Percentiles rank a stretch among this genome's conserved stretches.
Conservation (phyloP, 1,140 invertebrate genomes). For the Gryllus bimaculatus region DNA sequence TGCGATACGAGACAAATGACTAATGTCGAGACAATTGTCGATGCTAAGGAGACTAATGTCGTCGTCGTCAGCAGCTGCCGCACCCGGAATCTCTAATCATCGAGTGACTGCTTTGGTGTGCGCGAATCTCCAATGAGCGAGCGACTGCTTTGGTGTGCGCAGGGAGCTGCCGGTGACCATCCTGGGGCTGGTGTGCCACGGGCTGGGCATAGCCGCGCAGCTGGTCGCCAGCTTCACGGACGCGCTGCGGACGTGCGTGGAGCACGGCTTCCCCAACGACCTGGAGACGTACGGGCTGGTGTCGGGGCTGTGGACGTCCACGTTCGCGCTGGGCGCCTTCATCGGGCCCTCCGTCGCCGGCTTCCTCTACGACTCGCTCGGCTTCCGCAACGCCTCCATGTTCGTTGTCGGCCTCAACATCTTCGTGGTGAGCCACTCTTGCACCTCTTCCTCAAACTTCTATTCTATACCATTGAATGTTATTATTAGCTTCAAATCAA, state of each 20-base stretch:
- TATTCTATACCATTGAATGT: too few relatives aligned
- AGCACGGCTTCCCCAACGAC: slow-evolving; percentile 64
- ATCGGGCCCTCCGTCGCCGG: slow-evolving; percentile 70
- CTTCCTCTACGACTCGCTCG: slow-evolving; percentile 60
- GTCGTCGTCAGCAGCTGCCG: too few relatives aligned
- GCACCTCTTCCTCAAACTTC: too few relatives aligned
- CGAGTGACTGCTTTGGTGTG: too few relatives aligned
- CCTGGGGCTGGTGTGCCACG: slow-evolving; percentile 60
- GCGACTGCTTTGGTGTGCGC: slow-evolving; percentile 33
- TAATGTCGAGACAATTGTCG: too few relatives aligned
- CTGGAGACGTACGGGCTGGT: slow-evolving; percentile 74
- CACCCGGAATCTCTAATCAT: too few relatives aligned
- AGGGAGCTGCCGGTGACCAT: slow-evolving; percentile 59
- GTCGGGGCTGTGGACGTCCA: slow-evolving; percentile 76
- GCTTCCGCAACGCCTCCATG: slow-evolving; percentile 58
- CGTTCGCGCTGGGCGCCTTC: slow-evolving; percentile 76
- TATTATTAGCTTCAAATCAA: too few relatives aligned
- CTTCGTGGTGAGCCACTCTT: slow-evolving; percentile 46
- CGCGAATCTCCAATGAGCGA: too few relatives aligned
- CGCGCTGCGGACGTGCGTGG: slow-evolving; percentile 64
- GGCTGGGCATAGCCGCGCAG: slow-evolving; percentile 69
- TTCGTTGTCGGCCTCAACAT: slow-evolving; percentile 60
- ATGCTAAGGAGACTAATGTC: too few relatives aligned
- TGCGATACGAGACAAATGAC: too few relatives aligned
- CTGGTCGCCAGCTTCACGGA: slow-evolving; percentile 73